Evolutionary conservation across 2,113 vertebrate species (phyloP).

Genomic region (Andinoacara biseriatus): DNA sequence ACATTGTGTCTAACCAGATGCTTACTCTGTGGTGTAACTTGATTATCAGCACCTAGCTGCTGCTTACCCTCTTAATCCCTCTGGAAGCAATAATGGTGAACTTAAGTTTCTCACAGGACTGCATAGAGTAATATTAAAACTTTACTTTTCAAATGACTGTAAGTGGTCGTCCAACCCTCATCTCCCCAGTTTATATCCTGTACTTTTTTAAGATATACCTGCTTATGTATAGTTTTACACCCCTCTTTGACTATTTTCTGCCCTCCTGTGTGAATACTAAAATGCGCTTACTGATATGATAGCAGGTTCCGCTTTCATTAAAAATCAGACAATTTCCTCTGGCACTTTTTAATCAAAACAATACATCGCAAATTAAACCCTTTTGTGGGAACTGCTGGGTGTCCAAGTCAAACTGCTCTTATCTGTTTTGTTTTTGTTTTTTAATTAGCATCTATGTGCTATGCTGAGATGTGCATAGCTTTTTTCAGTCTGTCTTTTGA

Average conservation of each 20-base stretch:
- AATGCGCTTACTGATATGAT: neutral
- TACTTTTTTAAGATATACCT: neutral
- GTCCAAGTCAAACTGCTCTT: neutral
- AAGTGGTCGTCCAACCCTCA: neutral
- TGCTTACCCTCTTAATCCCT: neutral
- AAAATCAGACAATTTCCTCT: neutral
- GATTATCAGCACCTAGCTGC: neutral
- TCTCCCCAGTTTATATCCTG: neutral
- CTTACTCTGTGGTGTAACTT: too few relatives aligned
- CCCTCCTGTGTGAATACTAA: neutral
- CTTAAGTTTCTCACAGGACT: neutral
- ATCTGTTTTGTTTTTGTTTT: neutral
- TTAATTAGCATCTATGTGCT: neutral
- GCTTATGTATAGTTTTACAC: neutral
- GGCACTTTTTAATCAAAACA: constrained; percentile 1
- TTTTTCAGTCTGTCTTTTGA: neutral
- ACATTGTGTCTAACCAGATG: too few relatives aligned
- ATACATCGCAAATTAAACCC: neutral
- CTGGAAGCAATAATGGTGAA: neutral
- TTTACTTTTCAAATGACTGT: neutral
- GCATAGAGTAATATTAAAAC: neutral
- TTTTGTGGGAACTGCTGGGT: neutral
- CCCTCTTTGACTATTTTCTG: neutral
- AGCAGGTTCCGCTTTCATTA: neutral
- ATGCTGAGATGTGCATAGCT: neutral